Evolutionary conservation across 1,140 invertebrate species (phyloP).

Genomic region (Magallana ariakensis): DNA sequence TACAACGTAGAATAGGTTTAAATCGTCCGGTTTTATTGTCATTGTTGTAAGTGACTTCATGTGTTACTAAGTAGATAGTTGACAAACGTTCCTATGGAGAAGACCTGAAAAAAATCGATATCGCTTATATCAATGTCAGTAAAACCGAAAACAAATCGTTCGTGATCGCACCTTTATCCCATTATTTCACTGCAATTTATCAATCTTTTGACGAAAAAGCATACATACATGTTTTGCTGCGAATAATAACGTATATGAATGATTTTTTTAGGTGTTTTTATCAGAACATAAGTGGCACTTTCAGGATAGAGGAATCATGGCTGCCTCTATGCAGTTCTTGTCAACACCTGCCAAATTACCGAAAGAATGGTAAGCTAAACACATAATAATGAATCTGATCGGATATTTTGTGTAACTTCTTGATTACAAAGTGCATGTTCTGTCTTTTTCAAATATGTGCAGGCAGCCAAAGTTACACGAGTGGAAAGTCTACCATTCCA

Average conservation of each 20-base stretch:
- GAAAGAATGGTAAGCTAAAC: conserved; percentile 69
- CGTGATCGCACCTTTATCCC: not conserved
- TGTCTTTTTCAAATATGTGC: not conserved
- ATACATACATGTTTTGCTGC: not conserved
- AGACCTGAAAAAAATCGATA: conserved; percentile 31
- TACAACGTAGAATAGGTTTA: not conserved
- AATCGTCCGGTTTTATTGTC: not conserved
- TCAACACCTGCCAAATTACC: conserved; percentile 73
- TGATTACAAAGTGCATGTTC: not conserved
- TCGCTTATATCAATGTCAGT: conserved; percentile 55
- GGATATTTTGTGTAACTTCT: too few relatives aligned
- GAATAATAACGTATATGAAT: not conserved
- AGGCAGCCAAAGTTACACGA: conserved; percentile 75
- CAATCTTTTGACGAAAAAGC: not conserved
- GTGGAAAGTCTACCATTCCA: conserved; percentile 74
- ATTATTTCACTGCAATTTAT: not conserved
- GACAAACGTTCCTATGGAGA: conserved; percentile 53
- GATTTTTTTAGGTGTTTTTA: not conserved
- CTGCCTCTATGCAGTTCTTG: conserved; percentile 69
- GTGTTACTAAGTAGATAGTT: conserved; percentile 38
- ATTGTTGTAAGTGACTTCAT: conserved; percentile 5
- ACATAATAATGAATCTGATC: not conserved
- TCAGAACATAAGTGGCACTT: conserved; percentile 45
- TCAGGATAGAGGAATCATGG: conserved; percentile 58
- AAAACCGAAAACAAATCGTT: not conserved